Percentiles rank a stretch among this genome's conserved stretches.
These are phyloP conservation scores for Galaxea fascicularis DNA, from an alignment of 92 coral and sea anemone species.

Conservation along the genomic window DNA sequence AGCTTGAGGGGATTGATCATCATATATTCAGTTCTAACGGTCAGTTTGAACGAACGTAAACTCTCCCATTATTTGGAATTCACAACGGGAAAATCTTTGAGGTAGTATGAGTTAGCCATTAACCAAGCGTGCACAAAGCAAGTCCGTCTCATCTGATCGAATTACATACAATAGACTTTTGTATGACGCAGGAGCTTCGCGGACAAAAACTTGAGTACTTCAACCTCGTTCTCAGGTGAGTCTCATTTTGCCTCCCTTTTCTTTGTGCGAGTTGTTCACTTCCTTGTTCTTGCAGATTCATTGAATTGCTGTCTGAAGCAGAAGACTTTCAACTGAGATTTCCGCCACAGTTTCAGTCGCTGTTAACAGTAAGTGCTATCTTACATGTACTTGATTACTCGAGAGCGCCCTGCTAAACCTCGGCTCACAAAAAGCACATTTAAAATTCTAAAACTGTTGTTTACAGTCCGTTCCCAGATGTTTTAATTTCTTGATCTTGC, in stretches of 20 bases:
- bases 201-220: too few species aligned
- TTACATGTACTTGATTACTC: neutral
- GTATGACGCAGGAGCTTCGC: too few species aligned
- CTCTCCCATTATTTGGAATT: too few species aligned
- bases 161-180: neutral
- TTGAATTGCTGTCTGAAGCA: neutral
- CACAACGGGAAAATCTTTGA: neutral
- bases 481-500: too few species aligned
- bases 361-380: neutral
- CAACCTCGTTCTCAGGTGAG: too few species aligned
- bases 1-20: too few species aligned
- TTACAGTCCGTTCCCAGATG: neutral
- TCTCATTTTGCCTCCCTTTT: neutral
- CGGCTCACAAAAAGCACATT: too few species aligned
- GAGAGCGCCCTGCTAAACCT: neutral
- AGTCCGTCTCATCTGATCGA: neutral
- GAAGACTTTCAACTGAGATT: conserved; percentile 2
- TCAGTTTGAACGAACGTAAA: too few species aligned
- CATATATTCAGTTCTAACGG: too few species aligned
- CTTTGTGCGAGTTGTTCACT: conserved; percentile 1
- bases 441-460: too few species aligned
- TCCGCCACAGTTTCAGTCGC: neutral
- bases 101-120: neutral
- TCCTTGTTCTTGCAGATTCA: conserved; percentile 14
- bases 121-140: neutral